Conservation (phyloP, 2,888 invertebrate genomes). For the Ennomos quercinarius region DNA sequence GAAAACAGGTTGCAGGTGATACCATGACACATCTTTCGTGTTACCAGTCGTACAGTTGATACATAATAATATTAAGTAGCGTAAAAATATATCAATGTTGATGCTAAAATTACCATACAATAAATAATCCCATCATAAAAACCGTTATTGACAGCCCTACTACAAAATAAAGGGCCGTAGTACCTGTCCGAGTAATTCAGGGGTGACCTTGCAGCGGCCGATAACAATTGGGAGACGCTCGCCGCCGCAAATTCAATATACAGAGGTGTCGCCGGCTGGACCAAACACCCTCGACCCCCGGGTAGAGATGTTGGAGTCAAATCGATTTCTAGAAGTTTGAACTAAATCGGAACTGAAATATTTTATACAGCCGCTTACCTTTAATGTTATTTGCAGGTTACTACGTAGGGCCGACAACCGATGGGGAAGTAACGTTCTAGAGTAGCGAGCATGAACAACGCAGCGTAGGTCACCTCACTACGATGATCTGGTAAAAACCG, state of each 20-base stretch:
- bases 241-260: slow-evolving; percentile 82
- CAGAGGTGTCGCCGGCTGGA: slow-evolving; percentile 73
- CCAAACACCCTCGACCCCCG: slow-evolving; percentile 38
- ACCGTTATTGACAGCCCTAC: slow-evolving; percentile 59
- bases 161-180: slow-evolving; percentile 71
- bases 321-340: slow-evolving; percentile 2
- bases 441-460: too few species aligned
- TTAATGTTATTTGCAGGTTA: too few species aligned
- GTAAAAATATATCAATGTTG: too few species aligned
- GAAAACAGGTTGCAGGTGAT: too few species aligned
- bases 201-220: slow-evolving; percentile 80
- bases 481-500: too few species aligned
- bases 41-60: too few species aligned
- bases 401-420: too few species aligned
- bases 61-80: too few species aligned
- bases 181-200: slow-evolving; percentile 70
- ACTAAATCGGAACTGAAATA: not conserved
- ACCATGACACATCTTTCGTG: too few species aligned
- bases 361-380: not conserved
- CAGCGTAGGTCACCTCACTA: too few species aligned
- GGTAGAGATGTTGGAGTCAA: slow-evolving; percentile 18
- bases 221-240: slow-evolving; percentile 80
- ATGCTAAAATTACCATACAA: slow-evolving; percentile 1
- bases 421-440: too few species aligned
- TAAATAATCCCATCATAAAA: too few species aligned